Evolutionary conservation across 2,888 invertebrate genomes (phyloP).

Genomic region (Habrosyne pyritoides): DNA sequence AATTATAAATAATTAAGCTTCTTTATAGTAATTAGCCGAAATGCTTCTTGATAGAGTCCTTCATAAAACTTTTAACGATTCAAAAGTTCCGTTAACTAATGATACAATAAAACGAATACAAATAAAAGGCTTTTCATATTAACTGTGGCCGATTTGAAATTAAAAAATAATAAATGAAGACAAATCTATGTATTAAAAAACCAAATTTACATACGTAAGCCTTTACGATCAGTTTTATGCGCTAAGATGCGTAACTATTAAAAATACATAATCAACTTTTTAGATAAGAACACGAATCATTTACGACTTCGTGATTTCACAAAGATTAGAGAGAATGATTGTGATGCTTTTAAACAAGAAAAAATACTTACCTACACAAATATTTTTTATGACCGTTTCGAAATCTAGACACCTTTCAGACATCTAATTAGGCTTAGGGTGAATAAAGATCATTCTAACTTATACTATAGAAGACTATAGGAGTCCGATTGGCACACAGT

Average conservation of each 20-base stretch:
- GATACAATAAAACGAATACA: conserved; percentile 8
- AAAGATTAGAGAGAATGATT: neutral
- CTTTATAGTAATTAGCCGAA: neutral
- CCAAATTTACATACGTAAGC: conserved; percentile 27
- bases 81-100: neutral
- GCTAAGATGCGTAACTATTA: neutral
- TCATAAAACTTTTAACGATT: neutral
- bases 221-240: neutral
- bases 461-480: too few species aligned
- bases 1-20: too few species aligned
- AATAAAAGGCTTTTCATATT: conserved; percentile 11
- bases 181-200: conserved; percentile 25
- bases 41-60: neutral
- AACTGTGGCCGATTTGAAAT: conserved; percentile 18
- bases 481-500: too few species aligned
- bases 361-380: too few species aligned
- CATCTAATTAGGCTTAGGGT: too few species aligned
- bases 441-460: too few species aligned
- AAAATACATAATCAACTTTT: neutral
- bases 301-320: neutral
- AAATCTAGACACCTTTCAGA: too few species aligned
- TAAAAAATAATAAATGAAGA: conserved; percentile 22
- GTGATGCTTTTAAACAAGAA: too few species aligned
- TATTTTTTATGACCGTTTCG: too few species aligned
- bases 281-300: neutral